Percentiles rank a stretch among this genome's conserved stretches.
phyloP scores from a whole-genome alignment of 2,888 invertebrate species.

The Amphipyra berbera region DNA sequence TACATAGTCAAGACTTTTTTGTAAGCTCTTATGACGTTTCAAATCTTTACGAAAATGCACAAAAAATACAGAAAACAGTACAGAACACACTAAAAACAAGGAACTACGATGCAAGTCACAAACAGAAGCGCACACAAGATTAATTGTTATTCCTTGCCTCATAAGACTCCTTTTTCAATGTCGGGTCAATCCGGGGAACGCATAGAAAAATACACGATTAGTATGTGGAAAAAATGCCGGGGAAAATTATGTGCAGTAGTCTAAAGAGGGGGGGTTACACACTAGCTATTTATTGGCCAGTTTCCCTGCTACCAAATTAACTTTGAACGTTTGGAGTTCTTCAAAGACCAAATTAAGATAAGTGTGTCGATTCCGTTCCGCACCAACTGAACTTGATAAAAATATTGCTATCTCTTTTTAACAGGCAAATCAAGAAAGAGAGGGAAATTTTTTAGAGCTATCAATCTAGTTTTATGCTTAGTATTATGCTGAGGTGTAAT shows the following conservation, averaged over 20 bases:
- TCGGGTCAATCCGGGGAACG: slow-evolving; percentile 67
- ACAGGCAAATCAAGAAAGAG: too few species aligned
- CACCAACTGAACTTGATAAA: too few species aligned
- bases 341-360: too few species aligned
- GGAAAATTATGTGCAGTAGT: slow-evolving; percentile 2
- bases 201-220: slow-evolving; percentile 83
- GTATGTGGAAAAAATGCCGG: slow-evolving; percentile 57
- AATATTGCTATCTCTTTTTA: too few species aligned
- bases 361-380: too few species aligned
- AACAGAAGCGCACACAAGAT: slow-evolving; percentile 61
- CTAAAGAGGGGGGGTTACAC: neutral
- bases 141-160: slow-evolving; percentile 90
- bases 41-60: neutral
- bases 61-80: slow-evolving; percentile 29
- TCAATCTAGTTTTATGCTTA: too few species aligned
- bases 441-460: too few species aligned
- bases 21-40: neutral
- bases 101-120: slow-evolving; percentile 54
- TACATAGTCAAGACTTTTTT: neutral
- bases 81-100: slow-evolving; percentile 45
- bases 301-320: neutral
- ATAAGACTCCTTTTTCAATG: slow-evolving; percentile 91
- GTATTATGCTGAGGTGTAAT: too few species aligned
- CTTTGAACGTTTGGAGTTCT: neutral
- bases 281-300: neutral